phyloP scores from a whole-genome alignment of 1,140 invertebrate genomes.

The Brachionus angularis region DNA sequence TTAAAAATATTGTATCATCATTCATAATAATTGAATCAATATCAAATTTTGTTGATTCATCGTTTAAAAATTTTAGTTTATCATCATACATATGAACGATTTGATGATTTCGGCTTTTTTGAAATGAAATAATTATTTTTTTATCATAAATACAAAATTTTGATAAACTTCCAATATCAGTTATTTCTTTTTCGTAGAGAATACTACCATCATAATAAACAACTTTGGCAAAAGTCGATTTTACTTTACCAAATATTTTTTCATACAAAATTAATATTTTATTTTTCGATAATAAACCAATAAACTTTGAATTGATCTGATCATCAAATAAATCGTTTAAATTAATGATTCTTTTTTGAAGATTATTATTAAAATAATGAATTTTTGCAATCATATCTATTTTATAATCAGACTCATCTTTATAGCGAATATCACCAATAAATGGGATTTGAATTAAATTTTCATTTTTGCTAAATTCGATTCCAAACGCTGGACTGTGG shows the following conservation, averaged over 20 bases:
- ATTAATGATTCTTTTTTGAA: background rate
- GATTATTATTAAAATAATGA: background rate
- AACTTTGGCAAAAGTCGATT: background rate
- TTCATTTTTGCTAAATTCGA: slow-evolving; percentile 12
- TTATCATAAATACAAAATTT: slow-evolving; percentile 7
- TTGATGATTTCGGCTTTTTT: background rate
- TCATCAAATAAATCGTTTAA: background rate
- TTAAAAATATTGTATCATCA: slow-evolving; percentile 4
- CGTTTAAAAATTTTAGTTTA: background rate
- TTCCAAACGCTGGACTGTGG: background rate
- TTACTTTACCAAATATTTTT: slow-evolving; percentile 25
- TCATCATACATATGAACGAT: slow-evolving; percentile 13
- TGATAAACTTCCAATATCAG: background rate
- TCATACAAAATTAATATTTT: slow-evolving; percentile 16
- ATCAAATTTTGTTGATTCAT: background rate
- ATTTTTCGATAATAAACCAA: slow-evolving; percentile 25
- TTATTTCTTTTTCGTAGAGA: slow-evolving; percentile 1
- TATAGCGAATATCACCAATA: slow-evolving; percentile 17
- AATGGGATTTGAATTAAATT: slow-evolving; percentile 3
- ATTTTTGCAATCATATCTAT: background rate
- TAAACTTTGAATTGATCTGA: background rate
- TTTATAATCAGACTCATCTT: slow-evolving; percentile 3
- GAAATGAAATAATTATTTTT: background rate
- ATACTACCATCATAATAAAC: slow-evolving; percentile 13
- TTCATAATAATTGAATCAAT: slow-evolving; percentile 3